Base-by-base conservation (phyloP, 2,888 invertebrate genomes). In the Nudaria mundana region DNA sequence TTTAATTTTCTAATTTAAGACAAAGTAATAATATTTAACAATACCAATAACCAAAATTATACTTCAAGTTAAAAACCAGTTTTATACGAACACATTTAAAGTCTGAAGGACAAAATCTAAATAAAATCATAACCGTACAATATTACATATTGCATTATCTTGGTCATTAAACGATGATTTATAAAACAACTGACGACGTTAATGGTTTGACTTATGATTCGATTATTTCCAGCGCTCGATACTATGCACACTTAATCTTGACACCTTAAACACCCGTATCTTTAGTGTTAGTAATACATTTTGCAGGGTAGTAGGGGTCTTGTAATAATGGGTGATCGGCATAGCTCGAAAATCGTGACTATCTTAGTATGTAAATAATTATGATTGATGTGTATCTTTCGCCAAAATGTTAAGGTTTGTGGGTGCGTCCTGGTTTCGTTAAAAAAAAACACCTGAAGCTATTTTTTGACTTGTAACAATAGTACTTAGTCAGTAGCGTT, bases 301-400 rank as follows among this genome's bases (percentile, higher is more conserved):
- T 36, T 31, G 14, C 41, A 41, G 47, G 53, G 52, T 51, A 37
- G 42, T 34, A 48, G 33, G 38, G 64, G 30, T 68, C 63, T 34
- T 13, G n/a, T 18, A 54, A 50, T 22, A 40, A 33, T 67, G 61
- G 71, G 47, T 41, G 22, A 8, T 20, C 31, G 25, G 42, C 34
- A 52, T 52, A 58, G 52, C 44, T 52, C 47, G 40, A 42, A 46
- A 64, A 56, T 74, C 75, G 73, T 77, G 77, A 78, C 77, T 61
- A 56, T 59, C 61, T 43, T 62, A 33, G 65, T 70, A 75, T 72
- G 73, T 66, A 73, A 78, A 76, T 78, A 74, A 69, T 75, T 71
- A 74, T 78, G 80, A 81, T 78, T 68, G 79, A 81, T 81, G 69
- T 58, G 55, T 66, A 66, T 70, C 69, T 66, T 70, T 72, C 58